These are phyloP conservation scores for Stegodyphus mimosarum DNA, from an alignment of 1,140 invertebrate species.

Conservation along the genomic window DNA sequence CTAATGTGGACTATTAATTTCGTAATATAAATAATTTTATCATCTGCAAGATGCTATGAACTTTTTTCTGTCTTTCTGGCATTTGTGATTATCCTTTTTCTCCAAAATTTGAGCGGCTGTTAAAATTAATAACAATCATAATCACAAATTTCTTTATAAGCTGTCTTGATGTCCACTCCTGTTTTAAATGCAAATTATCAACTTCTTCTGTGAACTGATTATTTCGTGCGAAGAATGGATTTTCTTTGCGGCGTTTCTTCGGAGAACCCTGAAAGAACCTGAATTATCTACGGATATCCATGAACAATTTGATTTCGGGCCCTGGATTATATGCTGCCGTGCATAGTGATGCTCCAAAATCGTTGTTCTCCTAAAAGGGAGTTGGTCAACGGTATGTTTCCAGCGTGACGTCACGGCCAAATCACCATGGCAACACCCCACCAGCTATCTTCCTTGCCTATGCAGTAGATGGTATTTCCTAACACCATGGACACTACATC, in stretches of 20 bases:
- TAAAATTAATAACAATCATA: no score
- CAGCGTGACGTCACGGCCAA: conserved; percentile 44
- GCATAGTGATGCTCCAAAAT: conserved; percentile 35
- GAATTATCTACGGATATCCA: conserved; percentile 9
- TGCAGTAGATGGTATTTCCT: conserved; percentile 28
- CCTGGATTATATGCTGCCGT: conserved; percentile 13
- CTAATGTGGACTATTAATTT: no score
- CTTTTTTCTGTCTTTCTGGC: no score
- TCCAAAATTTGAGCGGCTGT: no score
- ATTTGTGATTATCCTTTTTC: no score
- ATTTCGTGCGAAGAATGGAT: not conserved
- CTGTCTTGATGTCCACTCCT: no score
- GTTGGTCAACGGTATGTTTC: conserved; percentile 51
- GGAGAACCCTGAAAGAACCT: not conserved
- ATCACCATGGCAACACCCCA: conserved; percentile 52
- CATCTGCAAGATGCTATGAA: no score
- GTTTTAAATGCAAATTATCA: no score
- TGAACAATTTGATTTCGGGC: conserved; percentile 28
- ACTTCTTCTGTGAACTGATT: no score
- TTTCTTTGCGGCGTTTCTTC: not conserved
- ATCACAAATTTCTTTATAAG: no score
- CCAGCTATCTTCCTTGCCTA: conserved; percentile 41
- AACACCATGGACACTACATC: conserved; percentile 34
- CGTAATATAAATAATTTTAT: no score
- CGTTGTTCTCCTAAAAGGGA: conserved; percentile 30